A percentile compares a stretch with the other conserved stretches of the same genome.
phyloP scores from a whole-genome alignment of 2,113 vertebrate genomes.

The Gallinago paraguaiae region DNA sequence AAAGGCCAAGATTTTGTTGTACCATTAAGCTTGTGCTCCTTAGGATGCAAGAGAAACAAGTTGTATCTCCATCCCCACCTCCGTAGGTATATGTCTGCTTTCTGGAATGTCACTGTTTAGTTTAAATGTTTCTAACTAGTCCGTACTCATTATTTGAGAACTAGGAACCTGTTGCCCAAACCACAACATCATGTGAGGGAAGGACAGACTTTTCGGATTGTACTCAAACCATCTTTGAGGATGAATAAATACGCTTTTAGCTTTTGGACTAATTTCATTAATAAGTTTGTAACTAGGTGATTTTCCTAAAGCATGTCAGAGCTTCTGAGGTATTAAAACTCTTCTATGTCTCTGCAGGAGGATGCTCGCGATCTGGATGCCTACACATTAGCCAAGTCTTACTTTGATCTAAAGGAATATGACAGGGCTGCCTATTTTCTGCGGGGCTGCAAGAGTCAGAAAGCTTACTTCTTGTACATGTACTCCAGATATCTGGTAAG shows the following conservation, averaged over 20 bases:
- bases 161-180: not conserved
- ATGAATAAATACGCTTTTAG: not conserved
- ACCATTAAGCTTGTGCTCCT: not conserved
- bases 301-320: not conserved
- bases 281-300: not conserved
- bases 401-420: slow-evolving; percentile 98
- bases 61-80: not conserved
- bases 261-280: not conserved
- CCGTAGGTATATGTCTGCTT: not conserved
- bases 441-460: slow-evolving; percentile 92
- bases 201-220: not conserved
- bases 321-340: not conserved
- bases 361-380: slow-evolving; percentile 94
- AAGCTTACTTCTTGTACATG: slow-evolving; percentile 98
- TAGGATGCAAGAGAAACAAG: not conserved
- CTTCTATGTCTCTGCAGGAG: slow-evolving; percentile 76
- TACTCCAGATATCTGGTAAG: slow-evolving; percentile 98
- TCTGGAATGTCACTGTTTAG: not conserved
- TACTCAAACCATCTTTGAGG: not conserved
- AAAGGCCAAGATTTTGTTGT: too few species aligned
- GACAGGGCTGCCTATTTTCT: slow-evolving; percentile 95
- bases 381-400: slow-evolving; percentile 93
- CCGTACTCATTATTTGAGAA: not conserved
- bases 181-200: not conserved
- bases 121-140: not conserved